Evolutionary conservation across 2,113 vertebrate genomes (phyloP).

Genomic region (Rhynchomys soricoides): DNA sequence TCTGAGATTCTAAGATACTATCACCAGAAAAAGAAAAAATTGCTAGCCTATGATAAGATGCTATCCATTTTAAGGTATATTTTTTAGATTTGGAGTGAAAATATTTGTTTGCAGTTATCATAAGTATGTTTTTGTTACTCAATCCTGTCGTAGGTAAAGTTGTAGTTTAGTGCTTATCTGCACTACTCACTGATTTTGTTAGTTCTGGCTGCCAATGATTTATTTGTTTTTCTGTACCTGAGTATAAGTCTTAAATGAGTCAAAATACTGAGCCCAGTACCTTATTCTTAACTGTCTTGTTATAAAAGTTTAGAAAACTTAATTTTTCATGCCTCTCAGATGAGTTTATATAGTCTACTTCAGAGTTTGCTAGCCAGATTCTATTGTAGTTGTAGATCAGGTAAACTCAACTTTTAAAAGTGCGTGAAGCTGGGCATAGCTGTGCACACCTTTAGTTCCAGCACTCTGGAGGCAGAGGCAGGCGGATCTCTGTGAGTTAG

Average conservation of each 20-base stretch:
- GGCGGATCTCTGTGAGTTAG: too few relatives aligned
- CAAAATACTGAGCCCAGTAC: slow-evolving; percentile 38
- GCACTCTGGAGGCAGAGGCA: too few relatives aligned
- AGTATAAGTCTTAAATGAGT: slow-evolving; percentile 51
- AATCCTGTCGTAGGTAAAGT: slow-evolving; percentile 32
- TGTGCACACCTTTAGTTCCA: background rate
- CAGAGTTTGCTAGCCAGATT: slow-evolving; percentile 1
- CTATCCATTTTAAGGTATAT: background rate
- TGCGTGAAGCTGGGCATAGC: background rate
- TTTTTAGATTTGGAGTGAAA: background rate
- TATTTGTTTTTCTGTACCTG: slow-evolving; percentile 9
- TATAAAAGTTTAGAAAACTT: slow-evolving; percentile 26
- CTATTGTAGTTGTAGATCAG: background rate
- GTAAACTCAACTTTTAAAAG: slow-evolving; percentile 42
- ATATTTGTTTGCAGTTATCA: slow-evolving; percentile 9
- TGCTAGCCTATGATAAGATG: background rate
- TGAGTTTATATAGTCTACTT: slow-evolving; percentile 7
- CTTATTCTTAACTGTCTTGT: slow-evolving; percentile 25
- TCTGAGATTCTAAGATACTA: background rate
- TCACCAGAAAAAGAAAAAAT: slow-evolving; percentile 34
- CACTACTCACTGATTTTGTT: background rate
- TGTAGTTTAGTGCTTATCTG: slow-evolving; percentile 1
- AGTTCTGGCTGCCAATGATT: slow-evolving; percentile 24
- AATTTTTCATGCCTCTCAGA: background rate
- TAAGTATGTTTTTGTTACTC: slow-evolving; percentile 44